These are phyloP conservation scores for Brachionichthys hirsutus DNA, from an alignment of 2,113 vertebrate genomes.

Conservation along the genomic window DNA sequence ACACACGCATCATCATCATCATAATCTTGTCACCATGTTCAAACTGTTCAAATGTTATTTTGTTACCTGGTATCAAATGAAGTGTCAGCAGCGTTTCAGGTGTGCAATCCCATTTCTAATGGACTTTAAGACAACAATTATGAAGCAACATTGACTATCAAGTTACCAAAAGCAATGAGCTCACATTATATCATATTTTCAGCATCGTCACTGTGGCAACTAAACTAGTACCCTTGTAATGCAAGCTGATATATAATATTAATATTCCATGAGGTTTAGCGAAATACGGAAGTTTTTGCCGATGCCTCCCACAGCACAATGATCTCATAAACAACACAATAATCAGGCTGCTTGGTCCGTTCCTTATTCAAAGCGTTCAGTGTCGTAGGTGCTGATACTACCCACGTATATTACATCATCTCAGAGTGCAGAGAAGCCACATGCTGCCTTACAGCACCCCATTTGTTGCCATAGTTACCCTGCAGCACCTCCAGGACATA, in stretches of 20 bases:
- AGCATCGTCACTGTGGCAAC: too few species aligned
- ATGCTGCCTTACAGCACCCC: slow-evolving; percentile 24
- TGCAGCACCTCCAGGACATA: slow-evolving; percentile 20
- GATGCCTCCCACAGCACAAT: neutral
- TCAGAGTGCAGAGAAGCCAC: slow-evolving; percentile 36
- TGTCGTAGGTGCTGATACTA: slow-evolving; percentile 28
- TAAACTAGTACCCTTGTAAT: neutral
- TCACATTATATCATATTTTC: too few species aligned
- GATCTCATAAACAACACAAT: neutral
- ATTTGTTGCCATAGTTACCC: slow-evolving; percentile 67
- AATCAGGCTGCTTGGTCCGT: slow-evolving; percentile 12
- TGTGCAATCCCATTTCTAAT: too few species aligned
- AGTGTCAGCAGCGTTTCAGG: too few species aligned
- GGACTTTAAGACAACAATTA: too few species aligned
- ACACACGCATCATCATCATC: too few species aligned
- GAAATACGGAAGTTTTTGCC: neutral
- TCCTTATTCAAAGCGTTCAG: slow-evolving; percentile 10
- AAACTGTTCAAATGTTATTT: too few species aligned
- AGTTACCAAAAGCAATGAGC: too few species aligned
- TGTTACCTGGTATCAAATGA: too few species aligned
- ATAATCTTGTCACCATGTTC: too few species aligned
- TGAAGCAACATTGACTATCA: too few species aligned
- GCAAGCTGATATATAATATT: neutral
- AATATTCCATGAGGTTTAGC: neutral
- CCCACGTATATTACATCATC: slow-evolving; percentile 56